These are phyloP conservation scores for Epizoanthus ramosus DNA, from an alignment of 92 coral and sea anemone species.

Conservation along the genomic window DNA sequence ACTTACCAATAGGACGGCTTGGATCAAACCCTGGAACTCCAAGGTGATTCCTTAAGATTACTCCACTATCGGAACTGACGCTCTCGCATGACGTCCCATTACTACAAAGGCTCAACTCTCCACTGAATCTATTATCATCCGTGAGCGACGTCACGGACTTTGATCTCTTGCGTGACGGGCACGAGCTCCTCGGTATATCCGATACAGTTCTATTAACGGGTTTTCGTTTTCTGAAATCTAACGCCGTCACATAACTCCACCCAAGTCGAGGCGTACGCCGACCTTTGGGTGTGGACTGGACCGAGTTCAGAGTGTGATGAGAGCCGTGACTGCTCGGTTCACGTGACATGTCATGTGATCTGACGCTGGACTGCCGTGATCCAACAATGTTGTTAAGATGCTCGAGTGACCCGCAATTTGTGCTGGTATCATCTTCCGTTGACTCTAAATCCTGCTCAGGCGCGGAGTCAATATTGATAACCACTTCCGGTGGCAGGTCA, in stretches of 20 bases:
- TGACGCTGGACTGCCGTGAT: constrained; percentile 31
- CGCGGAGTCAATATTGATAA: constrained; percentile 60
- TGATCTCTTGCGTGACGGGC: constrained; percentile 68
- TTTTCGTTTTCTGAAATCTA: constrained; percentile 41
- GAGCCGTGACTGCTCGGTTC: constrained; percentile 64
- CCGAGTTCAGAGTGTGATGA: constrained; percentile 63
- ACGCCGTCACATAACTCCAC: constrained; percentile 56
- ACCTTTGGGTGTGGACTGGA: constrained; percentile 76
- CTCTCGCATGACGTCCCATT: constrained; percentile 82
- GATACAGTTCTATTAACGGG: constrained; percentile 81
- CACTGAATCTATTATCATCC: constrained; percentile 78
- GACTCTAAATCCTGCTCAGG: constrained; percentile 56
- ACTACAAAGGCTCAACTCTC: constrained; percentile 64
- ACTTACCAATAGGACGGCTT: constrained; percentile 50
- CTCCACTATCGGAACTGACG: constrained; percentile 69
- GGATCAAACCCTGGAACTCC: constrained; percentile 31
- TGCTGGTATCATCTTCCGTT: constrained; percentile 51
- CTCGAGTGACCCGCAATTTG: constrained; percentile 47
- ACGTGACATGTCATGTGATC: constrained; percentile 50
- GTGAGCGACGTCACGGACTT: constrained; percentile 76
- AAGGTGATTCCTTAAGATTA: constrained; percentile 43
- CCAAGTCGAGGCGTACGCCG: constrained; percentile 68
- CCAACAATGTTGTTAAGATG: constrained; percentile 45
- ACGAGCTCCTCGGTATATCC: constrained; percentile 64
- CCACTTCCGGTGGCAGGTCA: constrained; percentile 58